Base-by-base conservation (phyloP, 2,888 invertebrate genomes). In the Agrenia bidenticulata region DNA sequence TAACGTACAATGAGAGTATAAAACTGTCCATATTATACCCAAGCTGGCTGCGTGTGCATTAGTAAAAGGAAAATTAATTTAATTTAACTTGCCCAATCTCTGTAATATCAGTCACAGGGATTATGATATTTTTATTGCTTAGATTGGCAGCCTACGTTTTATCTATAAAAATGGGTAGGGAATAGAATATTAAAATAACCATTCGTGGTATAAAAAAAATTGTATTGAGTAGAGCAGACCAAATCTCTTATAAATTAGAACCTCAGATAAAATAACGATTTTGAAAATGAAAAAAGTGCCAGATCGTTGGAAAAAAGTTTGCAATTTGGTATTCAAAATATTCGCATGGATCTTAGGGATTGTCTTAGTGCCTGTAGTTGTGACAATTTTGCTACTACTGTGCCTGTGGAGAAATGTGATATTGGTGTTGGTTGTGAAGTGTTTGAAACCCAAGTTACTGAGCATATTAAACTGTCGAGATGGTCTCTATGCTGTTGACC, bases 371-470 rank as follows among this genome's bases (percentile, higher is more conserved):
- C 72, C 72, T 7, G 19, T 72, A 19, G 37, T 72, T 9, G 2
- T 72, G 1, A 5, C 67, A 2, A 17, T 63, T 11, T 67, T 63
- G 39, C 62, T 58, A 21, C 32, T 39, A 2, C 32, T 72, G 5
- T 63, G 41, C n/a, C 5, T 67, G 11, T 72, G 66, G 64, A 72
- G 69, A 49, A 58, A 72, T 61, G 63, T 54, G 42, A 61, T 72
- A n/a, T 17, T 69, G 9, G 61, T 58, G 65, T 55, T 67, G n/a
- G 64, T 63, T 24, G 67, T 67, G 0, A 67, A 67, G 24, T 19
- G 61, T 2, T 67, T 67, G 37, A 72, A 72, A 58, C 60, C 67
- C 42, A 72, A 72, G 56, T 63, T 72, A n/a, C 23, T 69, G 17
- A n/a, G 45, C 45, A 24, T 49, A 2, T 66, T 72, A 55, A 60